A percentile compares a stretch with the other conserved stretches of the same genome.
Evolutionary conservation across 2,888 invertebrate genomes (phyloP).

Genomic region (Dynastes tityus): DNA sequence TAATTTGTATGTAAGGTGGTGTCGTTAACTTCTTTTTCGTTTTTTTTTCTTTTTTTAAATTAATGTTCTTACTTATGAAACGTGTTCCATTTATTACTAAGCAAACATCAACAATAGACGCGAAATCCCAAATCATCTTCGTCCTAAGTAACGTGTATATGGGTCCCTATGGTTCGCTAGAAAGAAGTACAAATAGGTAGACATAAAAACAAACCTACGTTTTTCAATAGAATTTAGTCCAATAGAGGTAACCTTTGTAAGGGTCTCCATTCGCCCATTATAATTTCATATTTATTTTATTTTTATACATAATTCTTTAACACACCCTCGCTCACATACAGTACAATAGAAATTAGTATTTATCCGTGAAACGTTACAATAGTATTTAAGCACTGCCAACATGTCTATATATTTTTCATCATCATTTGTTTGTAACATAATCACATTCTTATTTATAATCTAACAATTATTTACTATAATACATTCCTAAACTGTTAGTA

Average conservation of each 20-base stretch:
- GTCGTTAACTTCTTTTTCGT: no score
- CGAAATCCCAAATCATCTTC: conserved; percentile 9
- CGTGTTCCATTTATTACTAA: conserved; percentile 14
- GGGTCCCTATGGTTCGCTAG: conserved; percentile 47
- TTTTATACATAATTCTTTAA: no score
- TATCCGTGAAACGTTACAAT: conserved; percentile 31
- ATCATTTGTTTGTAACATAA: conserved; percentile 25
- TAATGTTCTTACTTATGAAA: neutral
- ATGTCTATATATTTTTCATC: conserved; percentile 18
- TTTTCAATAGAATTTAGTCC: neutral
- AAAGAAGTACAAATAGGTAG: conserved; percentile 13
- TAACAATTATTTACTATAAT: conserved; percentile 20
- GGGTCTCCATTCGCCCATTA: no score
- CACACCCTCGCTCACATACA: no score
- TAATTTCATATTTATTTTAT: no score
- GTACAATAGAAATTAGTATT: neutral
- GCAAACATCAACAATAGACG: conserved; percentile 18
- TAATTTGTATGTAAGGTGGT: no score
- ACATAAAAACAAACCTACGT: conserved; percentile 25
- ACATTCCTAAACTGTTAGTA: conserved; percentile 29
- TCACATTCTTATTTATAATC: conserved; percentile 39
- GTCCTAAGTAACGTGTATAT: conserved; percentile 20
- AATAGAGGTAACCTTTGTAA: no score
- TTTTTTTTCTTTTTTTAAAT: no score
- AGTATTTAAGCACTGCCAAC: conserved; percentile 43